Evolutionary conservation across 1,140 invertebrate genomes (phyloP), one percentile per base, ranked within the genome.

Genomic region (Melanaphis sacchari): DNA sequence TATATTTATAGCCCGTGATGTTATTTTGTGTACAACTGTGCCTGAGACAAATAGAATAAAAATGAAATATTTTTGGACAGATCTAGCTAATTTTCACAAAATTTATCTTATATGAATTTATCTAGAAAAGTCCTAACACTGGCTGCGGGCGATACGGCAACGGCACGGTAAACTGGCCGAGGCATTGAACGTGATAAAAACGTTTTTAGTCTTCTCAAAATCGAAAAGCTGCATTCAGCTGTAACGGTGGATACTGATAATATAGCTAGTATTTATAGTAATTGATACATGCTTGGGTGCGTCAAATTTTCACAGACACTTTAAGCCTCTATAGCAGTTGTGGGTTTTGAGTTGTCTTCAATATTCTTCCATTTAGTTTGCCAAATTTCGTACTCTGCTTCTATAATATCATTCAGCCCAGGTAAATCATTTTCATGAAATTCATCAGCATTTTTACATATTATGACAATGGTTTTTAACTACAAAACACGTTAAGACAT

Each of bases 321-420:
- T 6, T 22, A 52, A 81, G 18, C 36, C 9, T 81, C 31, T 81
- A 81, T 81, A 21, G 36, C 76, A 81, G 76, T 81, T 81, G n/a
- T 81, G 31, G 76, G 76, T 36, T 9, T 66, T 66, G 31, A 31
- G 24, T 66, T 66, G 1, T 66, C 59, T 66, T 66, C 26, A 66
- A 66, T 31, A 81, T 81, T 81, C 36, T 81, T 81, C 76, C 76
- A 81, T 6, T 81, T 81, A 81, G 76, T 36, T 38, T 36, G 76
- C 31, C 76, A 81, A 81, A 81, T 81, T 38, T 81, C 76, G 36
- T 81, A 38, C 76, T 81, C 76, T 81, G 76, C 76, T 81, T 81
- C 36, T 36, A 81, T 36, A 81, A 81, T 15, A 18, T 38, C n/a
- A 81, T 81, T 81, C 38, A 36, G 76, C 76, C 76, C 36, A 1